A percentile compares a stretch with the other conserved stretches of the same genome.
These are phyloP conservation scores for Drosophila picticornis DNA, from an alignment of 2,888 invertebrate species.

Conservation along the genomic window DNA sequence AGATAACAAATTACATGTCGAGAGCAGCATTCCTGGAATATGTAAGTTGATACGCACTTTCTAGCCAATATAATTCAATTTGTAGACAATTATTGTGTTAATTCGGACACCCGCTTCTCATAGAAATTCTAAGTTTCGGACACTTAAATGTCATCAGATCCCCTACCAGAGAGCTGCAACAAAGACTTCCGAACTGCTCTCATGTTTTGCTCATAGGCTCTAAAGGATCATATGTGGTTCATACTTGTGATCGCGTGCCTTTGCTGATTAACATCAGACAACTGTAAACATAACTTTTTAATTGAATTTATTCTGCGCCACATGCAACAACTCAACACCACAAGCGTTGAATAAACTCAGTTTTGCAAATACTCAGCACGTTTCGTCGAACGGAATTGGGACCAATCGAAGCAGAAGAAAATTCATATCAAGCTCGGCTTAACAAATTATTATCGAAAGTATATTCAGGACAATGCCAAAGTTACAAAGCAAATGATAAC, in stretches of 20 bases:
- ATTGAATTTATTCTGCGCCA: not conserved
- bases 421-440: not conserved
- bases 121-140: not conserved
- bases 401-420: not conserved
- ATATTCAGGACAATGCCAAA: not conserved
- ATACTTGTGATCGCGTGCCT: not conserved
- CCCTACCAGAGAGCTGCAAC: not conserved
- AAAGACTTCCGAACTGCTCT: not conserved
- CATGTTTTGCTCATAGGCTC: not conserved
- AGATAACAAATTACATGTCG: conserved; percentile 20
- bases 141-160: not conserved
- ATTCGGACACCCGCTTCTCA: not conserved
- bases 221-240: not conserved
- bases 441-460: not conserved
- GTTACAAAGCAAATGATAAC: not conserved
- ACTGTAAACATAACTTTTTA: not conserved
- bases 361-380: not conserved
- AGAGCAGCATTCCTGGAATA: conserved; percentile 19
- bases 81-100: not conserved
- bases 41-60: conserved; percentile 17
- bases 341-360: not conserved
- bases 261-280: not conserved
- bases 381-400: too few species aligned
- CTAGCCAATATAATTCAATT: not conserved
- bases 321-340: not conserved